Evolutionary conservation across 2,797 vertebrate species (phyloP).

Genomic region (Hapalemur alaotrensis): DNA sequence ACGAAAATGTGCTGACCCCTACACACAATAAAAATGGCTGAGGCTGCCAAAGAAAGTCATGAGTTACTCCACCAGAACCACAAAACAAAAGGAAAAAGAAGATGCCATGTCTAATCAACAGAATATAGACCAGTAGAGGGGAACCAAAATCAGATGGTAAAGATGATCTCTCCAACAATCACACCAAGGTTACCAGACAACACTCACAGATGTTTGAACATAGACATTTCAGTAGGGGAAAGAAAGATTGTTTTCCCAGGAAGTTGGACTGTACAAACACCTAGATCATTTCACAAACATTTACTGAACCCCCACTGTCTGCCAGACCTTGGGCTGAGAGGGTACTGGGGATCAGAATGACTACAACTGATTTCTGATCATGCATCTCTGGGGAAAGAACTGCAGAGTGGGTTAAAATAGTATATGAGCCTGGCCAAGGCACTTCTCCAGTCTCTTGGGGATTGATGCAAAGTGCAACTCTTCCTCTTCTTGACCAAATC

Average conservation of each 20-base stretch:
- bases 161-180: neutral
- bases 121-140: neutral
- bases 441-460: neutral
- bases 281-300: neutral
- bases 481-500: neutral
- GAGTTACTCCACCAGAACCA: neutral
- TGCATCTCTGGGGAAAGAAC: neutral
- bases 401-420: neutral
- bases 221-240: neutral
- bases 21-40: neutral
- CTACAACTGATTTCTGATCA: neutral
- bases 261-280: neutral
- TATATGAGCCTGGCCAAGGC: neutral
- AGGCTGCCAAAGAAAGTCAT: neutral
- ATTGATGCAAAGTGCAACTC: neutral
- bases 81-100: neutral
- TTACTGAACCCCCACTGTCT: neutral
- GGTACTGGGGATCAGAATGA: neutral
- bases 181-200: neutral
- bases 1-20: neutral
- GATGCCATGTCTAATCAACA: neutral
- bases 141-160: accelerated
- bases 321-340: neutral
- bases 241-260: neutral
- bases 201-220: neutral